Evolutionary conservation across 2,888 invertebrate species (phyloP), one percentile per base, ranked within the genome.

Genomic region (Chloroclystis v-ata): DNA sequence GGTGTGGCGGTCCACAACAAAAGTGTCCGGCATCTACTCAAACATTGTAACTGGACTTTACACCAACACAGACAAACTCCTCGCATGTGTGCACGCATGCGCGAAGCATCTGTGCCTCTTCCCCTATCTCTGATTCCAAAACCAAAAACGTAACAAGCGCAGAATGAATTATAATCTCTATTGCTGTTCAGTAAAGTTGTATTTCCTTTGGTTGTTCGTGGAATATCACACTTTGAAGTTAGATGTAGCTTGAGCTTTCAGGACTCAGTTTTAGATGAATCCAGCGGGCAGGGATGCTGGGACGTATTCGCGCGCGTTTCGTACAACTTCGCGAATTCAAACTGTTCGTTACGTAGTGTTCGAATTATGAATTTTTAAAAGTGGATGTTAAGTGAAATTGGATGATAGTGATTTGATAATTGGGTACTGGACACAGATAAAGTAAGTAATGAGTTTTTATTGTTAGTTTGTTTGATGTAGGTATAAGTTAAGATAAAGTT

Each of bases 181-280:
- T 1, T 0, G 0, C 0, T 0, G 1, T 1, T 0, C 0, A 0
- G 1, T 4, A 41, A 7, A 7, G 49, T 47, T 20, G 24, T 5
- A 28, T 39, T 45, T 44, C 8, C 26, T 12, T 28, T 49, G 42
- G 13, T 7, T n/a, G 7, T 3, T 4, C 9, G 2, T 4, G 30
- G 25, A 40, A 49, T 57, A 49, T 65, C 12, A 33, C 37, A 32
- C 53, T 44, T 65, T 61, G 68, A 72, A 67, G 67, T 70, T 73
- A 73, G 76, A 72, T 74, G 72, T 69, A 72, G 81, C 77, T 78
- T 78, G 82, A 79, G 82, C 79, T 81, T 77, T 72, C 78, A 82
- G 85, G 82, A 85, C 69, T 78, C 72, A 76, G 81, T 83, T 84
- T 85, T 81, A 86, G 86, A 86, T 82, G 82, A 78, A 69, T 72